Evolutionary conservation across 2,888 invertebrate species (phyloP).

Genomic region (Phyllotreta cruciferae): DNA sequence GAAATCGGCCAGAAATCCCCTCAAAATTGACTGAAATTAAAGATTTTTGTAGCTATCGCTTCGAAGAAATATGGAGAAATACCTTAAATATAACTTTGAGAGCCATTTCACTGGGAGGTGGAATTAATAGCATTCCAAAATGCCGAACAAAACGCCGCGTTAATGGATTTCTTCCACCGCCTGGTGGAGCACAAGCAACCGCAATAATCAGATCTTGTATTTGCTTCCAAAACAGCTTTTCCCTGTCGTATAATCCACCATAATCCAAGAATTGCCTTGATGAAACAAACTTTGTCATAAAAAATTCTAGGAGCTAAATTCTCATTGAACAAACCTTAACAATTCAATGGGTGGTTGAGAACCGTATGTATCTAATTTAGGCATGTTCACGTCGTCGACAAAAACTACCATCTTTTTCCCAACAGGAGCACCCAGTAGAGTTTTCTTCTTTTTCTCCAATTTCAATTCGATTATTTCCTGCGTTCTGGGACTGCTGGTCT

Average conservation of each 20-base stretch:
- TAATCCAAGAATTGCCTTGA: slow-evolving; percentile 76
- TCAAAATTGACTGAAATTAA: slow-evolving; percentile 67
- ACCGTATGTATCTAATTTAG: slow-evolving; percentile 83
- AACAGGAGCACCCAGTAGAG: slow-evolving; percentile 80
- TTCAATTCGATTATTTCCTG: slow-evolving; percentile 88
- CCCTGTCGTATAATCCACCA: slow-evolving; percentile 85
- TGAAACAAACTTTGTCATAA: slow-evolving; percentile 18
- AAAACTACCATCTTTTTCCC: slow-evolving; percentile 85
- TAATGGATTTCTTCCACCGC: slow-evolving; percentile 86
- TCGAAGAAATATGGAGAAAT: slow-evolving; percentile 1
- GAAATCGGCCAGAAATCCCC: slow-evolving; percentile 82
- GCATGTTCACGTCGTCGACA: slow-evolving; percentile 94
- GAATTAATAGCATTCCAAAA: slow-evolving; percentile 85
- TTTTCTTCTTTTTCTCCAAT: slow-evolving; percentile 82
- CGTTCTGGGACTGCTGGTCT: slow-evolving; percentile 84
- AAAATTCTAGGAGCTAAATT: not conserved
- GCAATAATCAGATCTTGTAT: slow-evolving; percentile 83
- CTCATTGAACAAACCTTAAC: slow-evolving; percentile 63
- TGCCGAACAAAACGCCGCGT: slow-evolving; percentile 86
- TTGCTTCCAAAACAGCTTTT: slow-evolving; percentile 88
- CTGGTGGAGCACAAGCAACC: slow-evolving; percentile 89
- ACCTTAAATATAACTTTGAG: slow-evolving; percentile 81
- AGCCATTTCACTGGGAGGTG: slow-evolving; percentile 78
- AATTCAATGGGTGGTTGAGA: slow-evolving; percentile 92
- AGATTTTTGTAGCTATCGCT: not conserved